These are phyloP conservation scores for Mus spretus DNA, from an alignment of 2,797 vertebrate species.

Conservation along the genomic window DNA sequence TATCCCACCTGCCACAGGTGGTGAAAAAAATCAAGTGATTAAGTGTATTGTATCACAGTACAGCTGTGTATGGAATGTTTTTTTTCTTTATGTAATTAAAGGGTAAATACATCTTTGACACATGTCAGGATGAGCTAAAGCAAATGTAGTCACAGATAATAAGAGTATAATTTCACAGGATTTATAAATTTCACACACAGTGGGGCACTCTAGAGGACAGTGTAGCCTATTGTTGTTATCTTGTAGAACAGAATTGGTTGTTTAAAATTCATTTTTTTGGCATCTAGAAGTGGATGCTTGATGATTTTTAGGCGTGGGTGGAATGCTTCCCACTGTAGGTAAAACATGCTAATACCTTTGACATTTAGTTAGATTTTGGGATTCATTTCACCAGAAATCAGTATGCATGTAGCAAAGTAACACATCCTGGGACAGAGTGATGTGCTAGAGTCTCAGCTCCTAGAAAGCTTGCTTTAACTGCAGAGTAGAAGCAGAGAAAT, in stretches of 20 bases:
- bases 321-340: neutral
- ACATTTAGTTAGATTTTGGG: neutral
- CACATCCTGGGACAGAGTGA: neutral
- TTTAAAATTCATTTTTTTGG: neutral
- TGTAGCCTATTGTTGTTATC: neutral
- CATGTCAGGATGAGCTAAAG: neutral
- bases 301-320: neutral
- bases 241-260: neutral
- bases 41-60: neutral
- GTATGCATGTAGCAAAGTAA: neutral
- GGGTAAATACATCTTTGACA: neutral
- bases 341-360: neutral
- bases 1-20: neutral
- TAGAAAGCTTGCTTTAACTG: slow-evolving; percentile 26
- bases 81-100: slow-evolving; percentile 30
- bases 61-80: neutral
- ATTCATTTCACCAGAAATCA: neutral
- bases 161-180: neutral
- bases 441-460: neutral
- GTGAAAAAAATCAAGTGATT: slow-evolving; percentile 21
- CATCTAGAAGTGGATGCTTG: neutral
- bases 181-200: neutral
- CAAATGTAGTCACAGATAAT: neutral
- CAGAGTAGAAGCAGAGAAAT: neutral
- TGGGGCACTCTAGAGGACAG: neutral